Percentiles rank a stretch among this genome's conserved stretches.
phyloP scores from a whole-genome alignment of 1,140 invertebrate species.

The Diplogasteroides magnus region DNA sequence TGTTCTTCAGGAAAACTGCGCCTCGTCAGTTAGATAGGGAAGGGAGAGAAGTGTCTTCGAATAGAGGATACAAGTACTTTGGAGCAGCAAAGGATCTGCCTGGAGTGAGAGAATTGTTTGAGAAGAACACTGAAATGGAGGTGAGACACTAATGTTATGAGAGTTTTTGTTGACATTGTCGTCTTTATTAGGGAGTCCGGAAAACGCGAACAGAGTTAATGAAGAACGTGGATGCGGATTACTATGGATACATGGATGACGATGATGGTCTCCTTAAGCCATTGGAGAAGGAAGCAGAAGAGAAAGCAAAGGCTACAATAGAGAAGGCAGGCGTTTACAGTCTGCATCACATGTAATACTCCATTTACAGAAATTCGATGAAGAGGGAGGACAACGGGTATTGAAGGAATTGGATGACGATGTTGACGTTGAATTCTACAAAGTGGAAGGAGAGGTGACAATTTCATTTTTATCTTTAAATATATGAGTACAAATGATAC shows the following conservation, averaged over 20 bases:
- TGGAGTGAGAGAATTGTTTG: conserved; percentile 91
- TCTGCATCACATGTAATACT: too few relatives aligned
- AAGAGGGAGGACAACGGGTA: conserved; percentile 11
- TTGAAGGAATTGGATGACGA: conserved; percentile 9
- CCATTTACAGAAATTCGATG: conserved; percentile 13
- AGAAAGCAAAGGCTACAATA: conserved; percentile 30
- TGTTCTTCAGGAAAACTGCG: conserved; percentile 41
- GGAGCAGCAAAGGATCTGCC: conserved; percentile 97
- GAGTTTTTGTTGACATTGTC: too few relatives aligned
- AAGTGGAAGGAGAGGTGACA: conserved; percentile 36
- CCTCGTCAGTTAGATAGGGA: conserved; percentile 47
- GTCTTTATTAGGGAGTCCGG: conserved; percentile 64
- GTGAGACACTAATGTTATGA: too few relatives aligned
- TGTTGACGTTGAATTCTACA: conserved; percentile 45
- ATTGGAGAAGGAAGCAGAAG: conserved; percentile 66
- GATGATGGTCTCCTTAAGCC: conserved; percentile 91
- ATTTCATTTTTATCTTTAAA: too few relatives aligned
- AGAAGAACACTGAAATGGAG: conserved; percentile 68
- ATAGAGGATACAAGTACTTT: conserved; percentile 98
- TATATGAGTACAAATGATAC: conserved; percentile 6
- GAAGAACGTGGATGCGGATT: conserved; percentile 73
- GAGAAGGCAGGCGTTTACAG: conserved; percentile 35
- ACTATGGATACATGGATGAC: conserved; percentile 96
- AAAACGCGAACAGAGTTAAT: conserved; percentile 92
- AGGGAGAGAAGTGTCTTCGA: conserved; percentile 87